Percentiles rank a stretch among this genome's conserved stretches.
These are phyloP conservation scores for Poecilia gillii DNA, from an alignment of 2,797 vertebrate genomes.

Conservation along the genomic window DNA sequence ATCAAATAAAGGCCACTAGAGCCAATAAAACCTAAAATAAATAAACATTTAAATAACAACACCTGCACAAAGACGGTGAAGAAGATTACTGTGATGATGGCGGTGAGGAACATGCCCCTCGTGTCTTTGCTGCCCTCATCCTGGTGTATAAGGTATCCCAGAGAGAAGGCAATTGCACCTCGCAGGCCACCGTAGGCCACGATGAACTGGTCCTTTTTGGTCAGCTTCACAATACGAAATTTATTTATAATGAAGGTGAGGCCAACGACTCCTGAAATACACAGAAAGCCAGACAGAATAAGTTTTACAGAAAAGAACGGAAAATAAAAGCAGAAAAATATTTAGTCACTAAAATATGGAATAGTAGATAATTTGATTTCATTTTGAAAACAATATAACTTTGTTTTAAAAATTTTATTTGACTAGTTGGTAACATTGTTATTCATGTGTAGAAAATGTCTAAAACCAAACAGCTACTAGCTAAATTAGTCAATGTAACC, in stretches of 20 bases:
- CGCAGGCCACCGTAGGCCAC: conserved; percentile 95
- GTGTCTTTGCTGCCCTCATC: conserved; percentile 68
- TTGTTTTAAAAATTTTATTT: not conserved
- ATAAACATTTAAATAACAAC: not conserved
- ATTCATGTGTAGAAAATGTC: not conserved
- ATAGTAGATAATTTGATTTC: not conserved
- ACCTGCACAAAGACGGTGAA: conserved; percentile 99
- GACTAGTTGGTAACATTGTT: not conserved
- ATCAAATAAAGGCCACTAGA: too few species aligned
- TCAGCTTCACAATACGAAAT: conserved; percentile 95
- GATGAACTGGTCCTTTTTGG: conserved; percentile 97
- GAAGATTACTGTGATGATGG: conserved; percentile 98
- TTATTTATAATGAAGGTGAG: conserved; percentile 96
- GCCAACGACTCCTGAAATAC: conserved; percentile 87
- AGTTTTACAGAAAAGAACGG: not conserved
- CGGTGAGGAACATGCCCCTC: conserved; percentile 88
- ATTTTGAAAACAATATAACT: not conserved
- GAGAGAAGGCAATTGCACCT: conserved; percentile 95
- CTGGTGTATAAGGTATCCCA: conserved; percentile 86
- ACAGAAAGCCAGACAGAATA: not conserved
- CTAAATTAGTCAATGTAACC: not conserved
- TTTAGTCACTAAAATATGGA: not conserved
- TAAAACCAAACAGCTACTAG: not conserved
- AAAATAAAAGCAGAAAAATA: not conserved
- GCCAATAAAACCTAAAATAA: not conserved